Evolutionary conservation across 1,140 invertebrate genomes (phyloP), one percentile per base, ranked within the genome.

Genomic region (Trachymyrmex cornetzi): DNA sequence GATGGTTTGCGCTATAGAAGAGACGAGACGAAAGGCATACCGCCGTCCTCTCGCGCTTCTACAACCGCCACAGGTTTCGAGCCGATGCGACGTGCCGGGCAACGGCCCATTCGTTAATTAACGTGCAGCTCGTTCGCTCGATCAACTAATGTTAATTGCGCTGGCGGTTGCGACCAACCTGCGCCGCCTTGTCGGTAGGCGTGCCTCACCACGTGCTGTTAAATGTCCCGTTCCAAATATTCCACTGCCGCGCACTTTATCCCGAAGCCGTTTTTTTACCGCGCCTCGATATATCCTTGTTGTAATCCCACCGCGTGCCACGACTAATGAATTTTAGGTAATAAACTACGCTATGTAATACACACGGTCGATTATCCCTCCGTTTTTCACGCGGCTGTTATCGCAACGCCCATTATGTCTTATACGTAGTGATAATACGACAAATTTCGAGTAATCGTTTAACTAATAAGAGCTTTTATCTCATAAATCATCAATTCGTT

Each of bases 81-180:
- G 24, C 34, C 85, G 34, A 77, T 9, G 48, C 48, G 34, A 77
- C 75, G 75, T 89, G 86, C 84, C 59, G 63, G 64, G 90, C 89
- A 75, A 90, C 88, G 87, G 93, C 34, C 34, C 34, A 38, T 91
- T 93, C 90, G 92, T 93, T 94, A 94, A 94, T 95, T 94, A 93
- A 93, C 92, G 91, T 93, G 91, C 82, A 93, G 93, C 87, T 89
- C 80, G 66, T 80, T 86, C 61, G 24, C 66, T 48, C 57, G 88
- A 85, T 88, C 88, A 84, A 84, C 61, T 88, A 89, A 92, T 92
- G 92, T 92, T 92, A 91, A 92, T 92, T 91, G 81, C 88, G 67
- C 50, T 63, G 79, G 50, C 69, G 90, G 77, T 90, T 92, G 85
- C n/a, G n/a, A 89, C 87, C 87, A 92, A 92, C 87, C 87, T 91